These are phyloP conservation scores for Silurus meridionalis DNA, from an alignment of 2,113 vertebrate species.

Conservation along the genomic window DNA sequence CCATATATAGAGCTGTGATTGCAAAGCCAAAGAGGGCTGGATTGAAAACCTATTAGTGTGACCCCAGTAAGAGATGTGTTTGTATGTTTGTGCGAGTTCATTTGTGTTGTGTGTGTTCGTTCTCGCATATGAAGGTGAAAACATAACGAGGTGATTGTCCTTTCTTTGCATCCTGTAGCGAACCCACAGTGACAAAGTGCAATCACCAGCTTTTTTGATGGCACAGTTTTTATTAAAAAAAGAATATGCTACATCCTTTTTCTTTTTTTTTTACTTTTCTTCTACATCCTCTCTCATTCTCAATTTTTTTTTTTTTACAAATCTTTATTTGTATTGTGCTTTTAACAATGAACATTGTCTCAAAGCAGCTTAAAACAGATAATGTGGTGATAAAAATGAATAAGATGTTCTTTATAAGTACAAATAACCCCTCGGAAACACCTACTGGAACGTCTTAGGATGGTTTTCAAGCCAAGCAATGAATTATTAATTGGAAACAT, in stretches of 20 bases:
- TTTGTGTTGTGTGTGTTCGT: too few species aligned
- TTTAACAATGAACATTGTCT: too few species aligned
- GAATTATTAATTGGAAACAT: constrained; percentile 31
- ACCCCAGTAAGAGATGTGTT: too few species aligned
- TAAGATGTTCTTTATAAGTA: too few species aligned
- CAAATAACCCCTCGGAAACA: neutral
- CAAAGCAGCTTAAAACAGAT: too few species aligned
- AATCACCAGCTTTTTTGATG: neutral
- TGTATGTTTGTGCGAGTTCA: neutral
- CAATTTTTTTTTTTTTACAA: too few species aligned
- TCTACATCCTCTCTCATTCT: neutral
- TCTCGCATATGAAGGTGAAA: neutral
- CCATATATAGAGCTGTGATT: neutral
- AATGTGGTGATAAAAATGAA: too few species aligned
- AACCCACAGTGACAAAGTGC: neutral
- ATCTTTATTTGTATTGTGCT: too few species aligned
- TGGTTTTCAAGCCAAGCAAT: neutral
- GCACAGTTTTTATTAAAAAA: neutral
- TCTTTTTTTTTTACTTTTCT: neutral
- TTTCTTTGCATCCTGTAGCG: neutral
- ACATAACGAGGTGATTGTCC: constrained; percentile 6
- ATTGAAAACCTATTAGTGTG: neutral
- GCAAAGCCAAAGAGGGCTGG: neutral
- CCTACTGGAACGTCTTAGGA: neutral
- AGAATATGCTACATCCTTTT: neutral